Evolutionary conservation across 2,888 invertebrate species (phyloP).

Genomic region (Troilus luridus): DNA sequence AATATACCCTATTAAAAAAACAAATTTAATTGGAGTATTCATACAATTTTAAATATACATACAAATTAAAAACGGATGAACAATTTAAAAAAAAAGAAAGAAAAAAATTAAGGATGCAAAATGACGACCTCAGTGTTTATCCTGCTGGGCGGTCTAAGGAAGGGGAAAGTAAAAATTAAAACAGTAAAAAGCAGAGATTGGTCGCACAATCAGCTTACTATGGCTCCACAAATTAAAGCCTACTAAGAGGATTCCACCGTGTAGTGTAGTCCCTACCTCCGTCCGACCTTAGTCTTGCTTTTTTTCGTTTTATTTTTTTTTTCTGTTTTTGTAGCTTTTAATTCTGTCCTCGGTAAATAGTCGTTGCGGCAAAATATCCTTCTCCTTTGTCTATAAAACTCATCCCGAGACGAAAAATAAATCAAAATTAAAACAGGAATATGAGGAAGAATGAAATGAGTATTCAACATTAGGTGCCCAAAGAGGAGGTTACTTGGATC

Average conservation of each 20-base stretch:
- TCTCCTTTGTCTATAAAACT: no score
- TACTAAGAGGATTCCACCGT: constrained; percentile 12
- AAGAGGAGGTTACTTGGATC: no score
- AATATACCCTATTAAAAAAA: no score
- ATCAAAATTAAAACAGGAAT: no score
- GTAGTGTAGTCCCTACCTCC: neutral
- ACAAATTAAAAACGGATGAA: neutral
- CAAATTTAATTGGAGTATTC: no score
- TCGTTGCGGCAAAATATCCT: neutral
- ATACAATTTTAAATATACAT: neutral
- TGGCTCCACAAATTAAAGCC: constrained; percentile 9
- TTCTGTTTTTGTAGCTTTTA: neutral
- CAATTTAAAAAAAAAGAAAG: neutral
- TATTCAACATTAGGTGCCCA: no score
- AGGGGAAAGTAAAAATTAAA: constrained; percentile 1
- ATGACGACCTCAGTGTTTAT: constrained; percentile 15
- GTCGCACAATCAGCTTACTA: neutral
- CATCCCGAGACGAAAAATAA: no score
- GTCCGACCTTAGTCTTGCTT: neutral
- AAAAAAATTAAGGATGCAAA: neutral
- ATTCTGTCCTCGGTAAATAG: neutral
- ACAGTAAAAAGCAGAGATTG: constrained; percentile 26
- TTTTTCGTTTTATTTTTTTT: neutral
- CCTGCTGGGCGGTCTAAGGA: neutral
- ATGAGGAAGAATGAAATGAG: no score